Conservation (phyloP, 1,140 invertebrate genomes). For the Halotydeus destructor region DNA sequence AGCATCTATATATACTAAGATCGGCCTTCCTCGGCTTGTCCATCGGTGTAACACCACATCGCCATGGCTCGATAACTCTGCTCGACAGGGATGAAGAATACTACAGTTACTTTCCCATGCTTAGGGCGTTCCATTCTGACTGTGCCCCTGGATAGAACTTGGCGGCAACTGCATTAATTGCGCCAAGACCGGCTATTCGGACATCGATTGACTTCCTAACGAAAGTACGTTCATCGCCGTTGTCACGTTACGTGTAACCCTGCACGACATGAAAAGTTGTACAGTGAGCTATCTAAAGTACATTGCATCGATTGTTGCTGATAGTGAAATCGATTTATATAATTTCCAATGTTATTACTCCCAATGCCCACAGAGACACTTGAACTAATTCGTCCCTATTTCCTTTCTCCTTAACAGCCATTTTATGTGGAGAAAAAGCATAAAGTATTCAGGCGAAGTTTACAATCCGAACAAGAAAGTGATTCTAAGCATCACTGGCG, state of each 20-base stretch:
- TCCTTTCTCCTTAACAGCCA: constrained; percentile 31
- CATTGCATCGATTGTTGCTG: no score
- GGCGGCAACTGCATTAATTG: constrained; percentile 72
- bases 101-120: constrained; percentile 79
- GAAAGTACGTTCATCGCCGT: constrained; percentile 32
- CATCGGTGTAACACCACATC: constrained; percentile 41
- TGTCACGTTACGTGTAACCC: background rate
- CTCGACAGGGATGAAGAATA: constrained; percentile 74
- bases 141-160: constrained; percentile 89
- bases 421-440: constrained; percentile 92
- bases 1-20: constrained; percentile 91
- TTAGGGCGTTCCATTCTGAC: constrained; percentile 86
- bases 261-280: no score
- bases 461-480: constrained; percentile 60
- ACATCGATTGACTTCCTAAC: constrained; percentile 79
- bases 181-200: constrained; percentile 65
- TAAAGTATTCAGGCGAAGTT: constrained; percentile 62
- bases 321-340: no score
- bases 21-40: constrained; percentile 91
- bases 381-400: constrained; percentile 3
- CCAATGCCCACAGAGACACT: constrained; percentile 1
- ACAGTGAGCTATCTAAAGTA: no score
- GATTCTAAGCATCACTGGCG: constrained; percentile 61
- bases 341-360: no score
- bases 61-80: constrained; percentile 48